Percentiles rank a stretch among this genome's conserved stretches.
Conservation (phyloP, 2,113 vertebrate genomes). For the Bos javanicus region DNA sequence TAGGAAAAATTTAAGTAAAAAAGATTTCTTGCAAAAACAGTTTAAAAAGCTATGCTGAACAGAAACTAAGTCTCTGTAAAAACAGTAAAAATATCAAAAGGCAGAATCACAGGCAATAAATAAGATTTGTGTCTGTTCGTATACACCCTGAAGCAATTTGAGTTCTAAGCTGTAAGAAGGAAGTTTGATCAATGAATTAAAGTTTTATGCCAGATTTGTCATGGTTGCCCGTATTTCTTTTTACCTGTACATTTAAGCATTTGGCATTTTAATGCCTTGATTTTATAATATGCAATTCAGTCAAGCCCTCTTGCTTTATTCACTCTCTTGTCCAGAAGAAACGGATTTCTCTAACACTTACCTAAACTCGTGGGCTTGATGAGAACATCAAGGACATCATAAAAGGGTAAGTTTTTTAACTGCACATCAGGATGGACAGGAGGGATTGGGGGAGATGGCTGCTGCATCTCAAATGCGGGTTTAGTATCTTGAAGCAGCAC, state of each 20-base stretch:
- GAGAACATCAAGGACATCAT: slow-evolving; percentile 95
- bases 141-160: neutral
- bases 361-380: slow-evolving; percentile 98
- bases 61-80: neutral
- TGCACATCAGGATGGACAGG: slow-evolving; percentile 97
- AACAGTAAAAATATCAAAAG: neutral
- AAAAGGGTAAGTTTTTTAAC: slow-evolving; percentile 94
- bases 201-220: neutral
- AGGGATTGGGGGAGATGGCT: slow-evolving; percentile 88
- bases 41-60: slow-evolving; percentile 13
- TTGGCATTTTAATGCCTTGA: neutral
- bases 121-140: neutral
- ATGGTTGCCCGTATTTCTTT: neutral
- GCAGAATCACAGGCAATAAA: neutral
- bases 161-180: neutral
- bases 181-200: neutral
- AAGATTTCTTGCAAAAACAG: neutral
- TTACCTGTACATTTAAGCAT: slow-evolving; percentile 1
- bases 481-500: slow-evolving; percentile 83
- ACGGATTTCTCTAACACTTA: slow-evolving; percentile 77
- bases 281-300: neutral
- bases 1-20: neutral
- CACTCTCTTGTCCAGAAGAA: neutral
- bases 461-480: slow-evolving; percentile 93
- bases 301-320: neutral